Conservation (phyloP, 2,797 vertebrate species). For the Periparus ater region DNA sequence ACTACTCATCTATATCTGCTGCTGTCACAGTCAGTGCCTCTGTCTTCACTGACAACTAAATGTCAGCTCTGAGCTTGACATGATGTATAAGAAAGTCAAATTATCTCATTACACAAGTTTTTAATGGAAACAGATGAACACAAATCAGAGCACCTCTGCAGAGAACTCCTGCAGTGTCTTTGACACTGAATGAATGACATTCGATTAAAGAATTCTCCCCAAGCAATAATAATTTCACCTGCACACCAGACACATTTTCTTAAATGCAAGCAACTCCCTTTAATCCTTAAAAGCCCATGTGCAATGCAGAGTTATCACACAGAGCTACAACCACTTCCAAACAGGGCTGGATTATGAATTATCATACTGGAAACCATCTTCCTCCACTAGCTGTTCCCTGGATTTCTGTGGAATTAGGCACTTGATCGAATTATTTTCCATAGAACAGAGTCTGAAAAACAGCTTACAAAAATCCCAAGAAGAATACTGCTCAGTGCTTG, state of each 20-base stretch:
- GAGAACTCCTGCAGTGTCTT: background rate
- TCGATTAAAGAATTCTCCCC: conserved; percentile 32
- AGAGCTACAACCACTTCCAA: background rate
- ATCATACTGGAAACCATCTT: background rate
- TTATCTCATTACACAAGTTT: conserved; percentile 42
- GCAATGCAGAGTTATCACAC: background rate
- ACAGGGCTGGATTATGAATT: background rate
- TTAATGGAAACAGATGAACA: conserved; percentile 27
- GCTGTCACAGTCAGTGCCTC: background rate
- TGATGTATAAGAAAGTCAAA: conserved; percentile 21
- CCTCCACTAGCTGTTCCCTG: background rate
- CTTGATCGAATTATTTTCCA: background rate
- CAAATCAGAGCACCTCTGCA: conserved; percentile 28
- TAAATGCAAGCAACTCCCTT: background rate
- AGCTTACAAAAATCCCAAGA: background rate
- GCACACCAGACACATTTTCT: background rate
- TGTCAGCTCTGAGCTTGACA: conserved; percentile 6
- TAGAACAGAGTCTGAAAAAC: background rate
- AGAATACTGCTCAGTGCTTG: accelerated
- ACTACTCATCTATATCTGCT: accelerated
- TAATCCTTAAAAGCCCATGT: background rate
- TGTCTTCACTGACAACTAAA: background rate
- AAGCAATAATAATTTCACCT: background rate
- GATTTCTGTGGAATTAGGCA: background rate
- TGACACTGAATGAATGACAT: conserved; percentile 31